phyloP scores from a whole-genome alignment of 2,888 invertebrate species.

The Drosophila subquinaria region DNA sequence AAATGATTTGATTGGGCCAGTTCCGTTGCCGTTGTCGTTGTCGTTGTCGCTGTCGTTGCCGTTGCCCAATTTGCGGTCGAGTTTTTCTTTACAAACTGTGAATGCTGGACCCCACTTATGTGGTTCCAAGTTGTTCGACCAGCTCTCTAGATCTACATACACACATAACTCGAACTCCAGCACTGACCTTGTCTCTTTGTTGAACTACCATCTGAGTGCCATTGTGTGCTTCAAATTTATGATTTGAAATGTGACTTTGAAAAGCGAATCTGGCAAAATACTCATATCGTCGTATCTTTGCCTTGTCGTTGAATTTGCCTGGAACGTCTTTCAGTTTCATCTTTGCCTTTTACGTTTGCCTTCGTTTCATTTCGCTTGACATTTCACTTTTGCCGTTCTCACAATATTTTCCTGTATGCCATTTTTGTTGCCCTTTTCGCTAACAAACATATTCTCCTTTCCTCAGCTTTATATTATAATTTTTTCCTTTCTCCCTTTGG shows the following conservation, averaged over 20 bases:
- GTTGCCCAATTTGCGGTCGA: conserved; percentile 66
- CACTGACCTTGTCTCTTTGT: conserved; percentile 39
- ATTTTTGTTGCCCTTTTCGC: conserved; percentile 55
- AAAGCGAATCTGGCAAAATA: conserved; percentile 54
- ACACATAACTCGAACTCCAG: neutral
- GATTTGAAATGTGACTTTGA: conserved; percentile 76
- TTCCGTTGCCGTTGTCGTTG: conserved; percentile 37
- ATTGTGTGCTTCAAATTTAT: conserved; percentile 70
- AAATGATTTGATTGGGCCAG: conserved; percentile 73
- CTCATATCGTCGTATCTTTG: conserved; percentile 23
- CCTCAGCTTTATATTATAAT: conserved; percentile 1
- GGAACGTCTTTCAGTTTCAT: conserved; percentile 46
- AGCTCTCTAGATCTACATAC: conserved; percentile 6
- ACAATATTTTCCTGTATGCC: conserved; percentile 53
- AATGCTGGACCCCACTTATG: conserved; percentile 38
- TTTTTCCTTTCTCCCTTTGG: conserved; percentile 1
- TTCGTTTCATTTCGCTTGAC: conserved; percentile 70
- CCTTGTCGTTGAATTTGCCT: conserved; percentile 27
- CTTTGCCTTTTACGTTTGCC: conserved; percentile 42
- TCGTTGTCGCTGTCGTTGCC: neutral
- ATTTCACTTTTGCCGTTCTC: conserved; percentile 71
- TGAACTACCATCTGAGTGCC: conserved; percentile 24
- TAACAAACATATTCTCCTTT: conserved; percentile 64
- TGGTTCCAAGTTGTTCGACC: conserved; percentile 1
- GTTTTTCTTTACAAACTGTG: conserved; percentile 54